Evolutionary conservation across 2,113 vertebrate genomes (phyloP).

Genomic region (Trogon surrucura): DNA sequence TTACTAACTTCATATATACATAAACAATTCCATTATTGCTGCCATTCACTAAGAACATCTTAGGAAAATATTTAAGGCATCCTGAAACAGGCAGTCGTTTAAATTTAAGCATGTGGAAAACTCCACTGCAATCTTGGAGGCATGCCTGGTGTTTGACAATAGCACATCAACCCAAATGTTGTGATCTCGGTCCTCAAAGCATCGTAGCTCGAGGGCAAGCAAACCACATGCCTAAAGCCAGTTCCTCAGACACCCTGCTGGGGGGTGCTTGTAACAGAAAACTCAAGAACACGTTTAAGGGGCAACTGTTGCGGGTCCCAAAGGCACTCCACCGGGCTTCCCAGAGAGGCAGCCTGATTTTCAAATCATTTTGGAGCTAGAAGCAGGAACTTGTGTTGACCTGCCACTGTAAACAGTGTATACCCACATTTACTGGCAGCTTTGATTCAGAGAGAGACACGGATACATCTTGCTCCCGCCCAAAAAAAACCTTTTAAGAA

Average conservation of each 20-base stretch:
- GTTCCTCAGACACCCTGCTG: background rate
- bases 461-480: no score
- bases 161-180: background rate
- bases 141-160: background rate
- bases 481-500: background rate
- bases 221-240: background rate
- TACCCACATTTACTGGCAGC: background rate
- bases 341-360: background rate
- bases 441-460: background rate
- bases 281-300: background rate
- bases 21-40: background rate
- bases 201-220: background rate
- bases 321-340: accelerated
- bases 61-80: background rate
- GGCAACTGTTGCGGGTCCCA: no score
- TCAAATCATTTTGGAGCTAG: background rate
- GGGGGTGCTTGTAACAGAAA: background rate
- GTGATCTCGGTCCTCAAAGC: background rate
- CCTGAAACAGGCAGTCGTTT: background rate
- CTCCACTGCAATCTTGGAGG: background rate
- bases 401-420: no score
- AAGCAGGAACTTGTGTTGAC: background rate
- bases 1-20: background rate
- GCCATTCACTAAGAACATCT: background rate
- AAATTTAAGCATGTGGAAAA: background rate